Base-by-base conservation (phyloP, 2,797 vertebrate species). In the Poecile montanus region DNA sequence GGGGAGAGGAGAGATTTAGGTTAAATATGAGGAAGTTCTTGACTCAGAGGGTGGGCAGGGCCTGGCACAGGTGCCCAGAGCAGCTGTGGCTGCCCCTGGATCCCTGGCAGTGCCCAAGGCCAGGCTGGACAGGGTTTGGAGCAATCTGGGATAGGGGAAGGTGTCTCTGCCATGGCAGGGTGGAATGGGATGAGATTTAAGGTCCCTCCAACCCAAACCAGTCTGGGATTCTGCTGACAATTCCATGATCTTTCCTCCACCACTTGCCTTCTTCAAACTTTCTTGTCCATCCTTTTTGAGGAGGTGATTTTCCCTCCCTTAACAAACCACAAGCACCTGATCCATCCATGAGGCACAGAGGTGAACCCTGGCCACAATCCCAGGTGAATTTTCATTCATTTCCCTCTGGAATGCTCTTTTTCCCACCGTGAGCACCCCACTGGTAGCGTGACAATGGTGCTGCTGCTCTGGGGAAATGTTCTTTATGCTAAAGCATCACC, bases 261-360 rank as follows among this genome's bases (percentile, higher is more conserved):
- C 25, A 1, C 63, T 44, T 79, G 27, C 45, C 58, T 16, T 23
- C 42, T 34, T 45, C 42, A 76, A 34, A 38, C 44, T 32, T 30
- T 13, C 2, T 0, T 3, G 1, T 48, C 16, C 3, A 0, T 53
- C 11, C 1, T 7, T 2, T 53, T 23, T 10, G 38, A 70, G 66
- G 83, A n/a, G 77, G 12, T 70, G 45, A 23, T 67, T 36, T 11
- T n/a, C n/a, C 67, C 22, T 25, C 14, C 9, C 0, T 4, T 22
- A 29, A 22, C 2, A 16, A 76, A 11, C 30, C 63, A 25, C 8
- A 5, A 23, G 29, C 30, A 65, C 23, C 73, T 13, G 23, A 10
- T 32, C 48, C 21, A 2, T 21, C 63, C 5, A 0, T 5, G 15
- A n/a, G 63, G 36, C 23, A 0, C 30, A 9, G 61, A 53, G 62